Evolutionary conservation across 92 coral and sea anemone species (phyloP), one percentile per base, ranked within the genome.

Genomic region (Montipora capitata): DNA sequence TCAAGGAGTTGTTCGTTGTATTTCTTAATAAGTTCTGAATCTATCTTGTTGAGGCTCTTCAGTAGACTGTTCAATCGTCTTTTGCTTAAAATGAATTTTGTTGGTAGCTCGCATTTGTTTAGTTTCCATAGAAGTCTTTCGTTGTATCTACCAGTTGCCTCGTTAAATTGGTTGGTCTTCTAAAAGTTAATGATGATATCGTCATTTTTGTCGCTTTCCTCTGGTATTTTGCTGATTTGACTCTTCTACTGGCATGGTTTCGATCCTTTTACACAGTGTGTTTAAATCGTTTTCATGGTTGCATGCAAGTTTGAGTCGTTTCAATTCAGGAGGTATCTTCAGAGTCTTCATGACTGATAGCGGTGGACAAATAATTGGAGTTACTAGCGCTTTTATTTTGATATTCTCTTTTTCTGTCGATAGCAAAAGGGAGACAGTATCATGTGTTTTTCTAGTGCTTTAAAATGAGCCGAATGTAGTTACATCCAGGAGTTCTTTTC

Each of bases 341-440:
- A 79, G 9, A 64, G 43, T 74, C 45, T 76, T 79, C 57, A 61
- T 17, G 40, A 42, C 59, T 12, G 90, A 58, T 38, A 78, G 75
- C 10, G 85, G 91, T 67, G 85, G 91, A 48, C 85, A 78, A 67
- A 87, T 87, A 59, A 73, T 40, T 66, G 58, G 85, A 40, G 91
- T 78, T n/a, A 87, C 91, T 40, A 78, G 70, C 13, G 91, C 91
- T 78, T 1, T 48, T 72, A 87, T 14, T 72, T 73, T 52, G 59
- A 87, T 87, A 65, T 85, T 56, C 51, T 78, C 48, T 68, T 56
- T 41, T 44, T 65, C 85, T 56, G 85, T 38, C 6, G n/a, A n/a
- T n/a, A n/a, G n/a, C n/a, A n/a, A n/a, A n/a, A n/a, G n/a, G n/a
- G n/a, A n/a, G n/a, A n/a, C n/a, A n/a, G n/a, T n/a, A n/a, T n/a